Conservation (phyloP, 2,797 vertebrate genomes). For the Rhabdophis nuchalis region DNA sequence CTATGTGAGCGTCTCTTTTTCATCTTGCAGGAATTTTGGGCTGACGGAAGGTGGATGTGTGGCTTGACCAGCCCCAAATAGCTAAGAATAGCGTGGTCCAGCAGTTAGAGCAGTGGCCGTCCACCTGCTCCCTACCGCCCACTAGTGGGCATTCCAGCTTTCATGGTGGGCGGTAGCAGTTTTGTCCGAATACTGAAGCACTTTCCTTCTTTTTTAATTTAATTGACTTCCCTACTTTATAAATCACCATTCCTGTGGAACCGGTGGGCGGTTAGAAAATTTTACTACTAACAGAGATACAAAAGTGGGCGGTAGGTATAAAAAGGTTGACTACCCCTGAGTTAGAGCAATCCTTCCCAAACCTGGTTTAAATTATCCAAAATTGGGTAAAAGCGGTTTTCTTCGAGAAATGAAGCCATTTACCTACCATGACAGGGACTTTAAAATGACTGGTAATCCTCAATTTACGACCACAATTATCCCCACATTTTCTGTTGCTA, state of each 20-base stretch:
- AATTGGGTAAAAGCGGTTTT: neutral
- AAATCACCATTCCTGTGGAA: too few relatives aligned
- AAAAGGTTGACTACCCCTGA: too few relatives aligned
- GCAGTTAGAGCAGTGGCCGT: neutral
- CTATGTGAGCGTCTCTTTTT: conserved; percentile 70
- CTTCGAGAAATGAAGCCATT: neutral
- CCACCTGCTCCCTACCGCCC: too few relatives aligned
- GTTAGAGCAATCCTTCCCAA: neutral
- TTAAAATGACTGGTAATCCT: neutral
- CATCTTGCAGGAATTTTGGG: neutral
- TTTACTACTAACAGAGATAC: too few relatives aligned
- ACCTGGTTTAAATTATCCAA: neutral
- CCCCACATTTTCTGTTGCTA: neutral
- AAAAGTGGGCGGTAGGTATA: too few relatives aligned
- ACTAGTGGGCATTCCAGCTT: too few relatives aligned
- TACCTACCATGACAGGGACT: neutral
- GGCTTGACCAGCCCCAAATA: neutral
- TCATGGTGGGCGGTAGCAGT: too few relatives aligned
- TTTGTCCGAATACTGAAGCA: too few relatives aligned
- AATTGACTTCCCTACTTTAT: too few relatives aligned
- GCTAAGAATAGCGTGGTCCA: neutral
- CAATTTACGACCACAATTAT: neutral
- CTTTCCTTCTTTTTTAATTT: too few relatives aligned
- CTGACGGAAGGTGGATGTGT: neutral
- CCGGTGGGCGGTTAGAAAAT: too few relatives aligned